These are phyloP conservation scores for Rhinolophus sinicus DNA, from an alignment of 2,113 vertebrate species.

Conservation along the genomic window DNA sequence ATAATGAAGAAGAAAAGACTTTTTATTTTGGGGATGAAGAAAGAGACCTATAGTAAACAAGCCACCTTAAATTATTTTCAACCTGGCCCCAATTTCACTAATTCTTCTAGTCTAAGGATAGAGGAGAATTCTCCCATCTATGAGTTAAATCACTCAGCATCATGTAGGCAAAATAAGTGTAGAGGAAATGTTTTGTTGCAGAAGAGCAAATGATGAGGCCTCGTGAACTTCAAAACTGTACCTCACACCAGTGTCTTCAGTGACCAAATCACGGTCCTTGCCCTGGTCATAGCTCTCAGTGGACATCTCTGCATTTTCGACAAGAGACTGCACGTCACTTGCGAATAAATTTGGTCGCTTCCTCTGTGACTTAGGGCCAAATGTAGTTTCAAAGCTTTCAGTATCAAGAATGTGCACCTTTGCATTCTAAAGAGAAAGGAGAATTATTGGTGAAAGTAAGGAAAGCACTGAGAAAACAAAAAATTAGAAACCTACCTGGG, in stretches of 20 bases:
- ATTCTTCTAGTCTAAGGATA: neutral
- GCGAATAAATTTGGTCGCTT: constrained; percentile 92
- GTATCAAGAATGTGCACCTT: constrained; percentile 99
- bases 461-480: neutral
- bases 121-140: neutral
- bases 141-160: neutral
- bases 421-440: constrained; percentile 88
- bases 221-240: constrained; percentile 67
- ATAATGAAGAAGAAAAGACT: neutral
- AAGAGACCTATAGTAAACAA: neutral
- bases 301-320: constrained; percentile 90
- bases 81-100: neutral
- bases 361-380: constrained; percentile 96
- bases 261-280: constrained; percentile 94
- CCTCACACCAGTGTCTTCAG: constrained; percentile 95
- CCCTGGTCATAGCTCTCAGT: constrained; percentile 87
- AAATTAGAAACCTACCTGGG: neutral
- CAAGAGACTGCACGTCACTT: constrained; percentile 91
- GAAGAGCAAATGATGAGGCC: neutral
- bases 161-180: neutral
- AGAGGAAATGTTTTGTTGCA: neutral
- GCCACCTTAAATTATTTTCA: neutral
- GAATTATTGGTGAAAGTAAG: neutral
- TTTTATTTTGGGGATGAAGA: neutral
- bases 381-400: constrained; percentile 95